Evolutionary conservation across 1,140 invertebrate species (phyloP), one percentile per base, ranked within the genome.

Genomic region (Drosophila nebulosa): DNA sequence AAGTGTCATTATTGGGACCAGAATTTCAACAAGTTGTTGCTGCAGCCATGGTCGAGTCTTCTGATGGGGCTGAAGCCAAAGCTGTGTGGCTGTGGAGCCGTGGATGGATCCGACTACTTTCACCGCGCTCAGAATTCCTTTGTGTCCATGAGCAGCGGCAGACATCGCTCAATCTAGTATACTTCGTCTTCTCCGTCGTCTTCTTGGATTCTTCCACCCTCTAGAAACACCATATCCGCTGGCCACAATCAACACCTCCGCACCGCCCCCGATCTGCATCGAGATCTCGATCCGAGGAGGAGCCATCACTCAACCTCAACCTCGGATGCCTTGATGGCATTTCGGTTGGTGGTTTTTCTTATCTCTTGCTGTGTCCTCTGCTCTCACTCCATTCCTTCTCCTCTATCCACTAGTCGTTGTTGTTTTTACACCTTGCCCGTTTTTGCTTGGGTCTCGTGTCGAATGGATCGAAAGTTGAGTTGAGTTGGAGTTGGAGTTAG

Each of bases 1-100:
- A 86, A 86, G 81, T 85, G 80, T 85, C 80, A 86, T 85, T 85
- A 85, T 85, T 85, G 80, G 81, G 80, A 85, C 80, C 80, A 85
- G 80, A 85, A 80, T 80, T 79, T 78, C 73, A 80, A 85, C 81
- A 77, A 85, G 81, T 76, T 68, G 72, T 76, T 67, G 69, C 32
- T 21, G 61, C 24, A 36, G 71, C 63, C 39, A 64, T 64, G 57
- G 79, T 69, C 70, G 79, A 79, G 70, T 70, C 70, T 70, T 71
- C 50, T 42, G 42, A 55, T 72, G 64, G 55, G 55, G 59, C 57
- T 62, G 46, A 32, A 55, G 52, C 57, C 24, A 63, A 26, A 51
- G 62, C 57, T 69, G 60, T n/a, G n/a, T n/a, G n/a, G n/a, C n/a
- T n/a, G n/a, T n/a, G n/a, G n/a, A n/a, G n/a, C n/a, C n/a, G n/a